Percentiles rank a stretch among this genome's conserved stretches.
These are phyloP conservation scores for Morpho deidamia DNA, from an alignment of 2,888 invertebrate genomes.

Conservation along the genomic window DNA sequence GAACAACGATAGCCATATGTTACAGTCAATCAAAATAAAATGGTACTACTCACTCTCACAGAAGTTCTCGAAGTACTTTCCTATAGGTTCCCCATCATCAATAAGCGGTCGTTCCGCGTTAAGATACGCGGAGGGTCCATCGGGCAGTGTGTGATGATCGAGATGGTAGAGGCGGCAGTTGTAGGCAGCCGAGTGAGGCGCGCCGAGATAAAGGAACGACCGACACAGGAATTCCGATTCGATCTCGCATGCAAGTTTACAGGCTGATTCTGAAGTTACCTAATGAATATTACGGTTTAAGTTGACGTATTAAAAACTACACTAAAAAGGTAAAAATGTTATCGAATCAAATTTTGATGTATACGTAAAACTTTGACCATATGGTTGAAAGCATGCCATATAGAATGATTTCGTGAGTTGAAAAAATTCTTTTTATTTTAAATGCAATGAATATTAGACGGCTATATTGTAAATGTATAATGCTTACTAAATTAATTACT, in stretches of 20 bases:
- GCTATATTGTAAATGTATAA: too few species aligned
- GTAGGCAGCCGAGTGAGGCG: slow-evolving; percentile 87
- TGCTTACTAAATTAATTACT: too few species aligned
- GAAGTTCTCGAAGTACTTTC: slow-evolving; percentile 93
- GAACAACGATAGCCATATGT: background rate
- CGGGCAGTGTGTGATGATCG: slow-evolving; percentile 94
- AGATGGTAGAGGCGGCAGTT: slow-evolving; percentile 95
- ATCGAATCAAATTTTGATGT: too few species aligned
- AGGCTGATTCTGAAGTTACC: slow-evolving; percentile 93
- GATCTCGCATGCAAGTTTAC: slow-evolving; percentile 92
- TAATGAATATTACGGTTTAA: slow-evolving; percentile 33
- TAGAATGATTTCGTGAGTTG: too few species aligned
- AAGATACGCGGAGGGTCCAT: slow-evolving; percentile 93
- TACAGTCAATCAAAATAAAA: background rate
- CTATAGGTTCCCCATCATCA: slow-evolving; percentile 93
- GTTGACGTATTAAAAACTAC: too few species aligned
- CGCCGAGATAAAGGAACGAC: slow-evolving; percentile 88
- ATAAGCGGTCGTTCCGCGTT: slow-evolving; percentile 93
- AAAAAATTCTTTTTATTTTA: too few species aligned
- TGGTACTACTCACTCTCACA: slow-evolving; percentile 89
- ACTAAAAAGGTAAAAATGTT: too few species aligned
- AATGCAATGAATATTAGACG: too few species aligned
- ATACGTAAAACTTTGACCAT: too few species aligned
- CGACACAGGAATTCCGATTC: slow-evolving; percentile 96
- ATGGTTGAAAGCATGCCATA: too few species aligned